These are phyloP conservation scores for Aratinga solstitialis DNA, from an alignment of 2,797 vertebrate species.

Conservation along the genomic window DNA sequence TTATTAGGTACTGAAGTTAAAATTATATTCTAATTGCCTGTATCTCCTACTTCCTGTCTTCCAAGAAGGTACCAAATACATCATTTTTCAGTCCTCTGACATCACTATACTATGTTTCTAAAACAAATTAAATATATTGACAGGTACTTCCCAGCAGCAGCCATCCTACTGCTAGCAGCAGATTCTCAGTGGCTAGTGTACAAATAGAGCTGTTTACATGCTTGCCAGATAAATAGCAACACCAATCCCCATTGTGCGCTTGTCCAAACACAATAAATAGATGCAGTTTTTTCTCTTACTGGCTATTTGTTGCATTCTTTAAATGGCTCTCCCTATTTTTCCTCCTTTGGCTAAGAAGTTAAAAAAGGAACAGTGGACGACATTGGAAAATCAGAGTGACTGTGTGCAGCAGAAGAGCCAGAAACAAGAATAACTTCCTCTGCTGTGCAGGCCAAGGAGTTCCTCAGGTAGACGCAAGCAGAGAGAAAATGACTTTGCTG, in stretches of 20 bases:
- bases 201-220: constrained; percentile 14
- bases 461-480: background rate
- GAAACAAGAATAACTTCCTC: background rate
- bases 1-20: background rate
- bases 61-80: background rate
- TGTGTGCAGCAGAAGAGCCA: background rate
- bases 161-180: background rate
- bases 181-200: background rate
- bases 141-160: constrained; percentile 11
- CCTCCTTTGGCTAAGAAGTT: background rate
- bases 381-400: background rate
- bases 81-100: background rate
- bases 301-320: background rate
- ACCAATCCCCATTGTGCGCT: background rate
- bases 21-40: background rate
- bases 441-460: background rate
- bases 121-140: constrained; percentile 18
- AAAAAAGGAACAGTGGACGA: background rate
- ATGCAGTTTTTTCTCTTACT: background rate
- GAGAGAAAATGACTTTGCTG: background rate
- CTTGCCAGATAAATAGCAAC: background rate
- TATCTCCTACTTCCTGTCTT: background rate
- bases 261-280: background rate
- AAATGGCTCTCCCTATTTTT: background rate
- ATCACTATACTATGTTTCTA: background rate